phyloP scores from a whole-genome alignment of 2,888 invertebrate genomes.

The Aelia acuminata region DNA sequence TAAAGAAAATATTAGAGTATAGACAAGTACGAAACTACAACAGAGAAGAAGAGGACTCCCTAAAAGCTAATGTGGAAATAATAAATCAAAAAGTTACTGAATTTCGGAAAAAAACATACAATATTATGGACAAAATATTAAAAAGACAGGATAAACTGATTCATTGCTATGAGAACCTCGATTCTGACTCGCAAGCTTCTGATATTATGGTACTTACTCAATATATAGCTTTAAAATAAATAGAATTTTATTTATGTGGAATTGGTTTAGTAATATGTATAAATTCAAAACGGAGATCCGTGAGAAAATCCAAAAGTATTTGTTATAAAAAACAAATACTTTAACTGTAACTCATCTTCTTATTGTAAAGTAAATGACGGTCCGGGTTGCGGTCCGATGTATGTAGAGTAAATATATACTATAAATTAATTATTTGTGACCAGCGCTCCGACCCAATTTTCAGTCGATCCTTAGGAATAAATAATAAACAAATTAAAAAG shows the following conservation, averaged over 20 bases:
- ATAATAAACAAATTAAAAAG: too few species aligned
- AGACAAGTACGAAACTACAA: not conserved
- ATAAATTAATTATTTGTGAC: too few species aligned
- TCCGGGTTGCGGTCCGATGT: too few species aligned
- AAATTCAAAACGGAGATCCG: too few species aligned
- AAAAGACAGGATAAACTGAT: slow-evolving; percentile 1
- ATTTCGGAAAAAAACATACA: not conserved
- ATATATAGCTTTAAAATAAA: not conserved
- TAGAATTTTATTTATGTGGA: not conserved
- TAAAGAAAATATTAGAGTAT: slow-evolving; percentile 8
- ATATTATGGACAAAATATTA: not conserved
- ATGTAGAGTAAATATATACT: too few species aligned
- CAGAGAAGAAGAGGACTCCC: not conserved
- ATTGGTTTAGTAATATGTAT: not conserved
- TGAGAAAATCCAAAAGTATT: too few species aligned
- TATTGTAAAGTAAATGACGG: too few species aligned
- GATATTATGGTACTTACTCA: not conserved
- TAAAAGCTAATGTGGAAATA: not conserved
- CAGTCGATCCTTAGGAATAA: too few species aligned
- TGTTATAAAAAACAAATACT: too few species aligned
- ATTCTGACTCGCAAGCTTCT: not conserved
- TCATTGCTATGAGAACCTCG: not conserved
- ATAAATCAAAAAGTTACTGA: not conserved
- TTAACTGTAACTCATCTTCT: too few species aligned
- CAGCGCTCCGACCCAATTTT: too few species aligned